Conservation (phyloP, 2,113 vertebrate genomes). For the Cyrtonyx montezumae region DNA sequence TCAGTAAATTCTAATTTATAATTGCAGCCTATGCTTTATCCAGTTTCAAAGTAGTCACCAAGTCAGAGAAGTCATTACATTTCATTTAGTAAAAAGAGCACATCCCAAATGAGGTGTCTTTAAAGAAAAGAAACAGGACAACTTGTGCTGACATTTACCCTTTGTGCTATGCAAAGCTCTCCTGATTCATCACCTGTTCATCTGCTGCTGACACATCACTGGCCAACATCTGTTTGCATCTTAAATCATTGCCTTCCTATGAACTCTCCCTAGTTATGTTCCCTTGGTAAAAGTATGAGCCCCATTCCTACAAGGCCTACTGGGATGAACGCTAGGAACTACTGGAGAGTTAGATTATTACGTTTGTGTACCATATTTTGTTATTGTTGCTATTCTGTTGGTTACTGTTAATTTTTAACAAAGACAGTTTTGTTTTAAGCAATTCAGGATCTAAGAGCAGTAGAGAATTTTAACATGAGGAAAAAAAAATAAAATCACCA, state of each 20-base stretch:
- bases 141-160: slow-evolving; percentile 29
- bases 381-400: background rate
- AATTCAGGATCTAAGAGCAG: background rate
- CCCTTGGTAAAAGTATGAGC: background rate
- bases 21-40: background rate
- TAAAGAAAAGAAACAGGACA: slow-evolving; percentile 55
- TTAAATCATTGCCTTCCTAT: slow-evolving; percentile 27
- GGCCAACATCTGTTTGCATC: slow-evolving; percentile 3
- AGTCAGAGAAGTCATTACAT: slow-evolving; percentile 36
- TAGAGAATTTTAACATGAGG: background rate
- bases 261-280: background rate
- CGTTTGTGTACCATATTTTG: no score
- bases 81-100: slow-evolving; percentile 3
- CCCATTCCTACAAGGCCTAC: background rate
- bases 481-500: background rate
- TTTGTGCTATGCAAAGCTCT: slow-evolving; percentile 45
- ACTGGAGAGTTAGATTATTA: background rate
- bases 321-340: background rate
- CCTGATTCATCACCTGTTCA: slow-evolving; percentile 61
- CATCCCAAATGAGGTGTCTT: slow-evolving; percentile 60
- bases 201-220: background rate
- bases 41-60: slow-evolving; percentile 52
- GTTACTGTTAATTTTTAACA: background rate
- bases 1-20: slow-evolving; percentile 33
- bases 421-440: background rate